Percentiles rank a stretch among this genome's conserved stretches.
phyloP scores from a whole-genome alignment of 2,113 vertebrate genomes.

The Macquaria australasica region DNA sequence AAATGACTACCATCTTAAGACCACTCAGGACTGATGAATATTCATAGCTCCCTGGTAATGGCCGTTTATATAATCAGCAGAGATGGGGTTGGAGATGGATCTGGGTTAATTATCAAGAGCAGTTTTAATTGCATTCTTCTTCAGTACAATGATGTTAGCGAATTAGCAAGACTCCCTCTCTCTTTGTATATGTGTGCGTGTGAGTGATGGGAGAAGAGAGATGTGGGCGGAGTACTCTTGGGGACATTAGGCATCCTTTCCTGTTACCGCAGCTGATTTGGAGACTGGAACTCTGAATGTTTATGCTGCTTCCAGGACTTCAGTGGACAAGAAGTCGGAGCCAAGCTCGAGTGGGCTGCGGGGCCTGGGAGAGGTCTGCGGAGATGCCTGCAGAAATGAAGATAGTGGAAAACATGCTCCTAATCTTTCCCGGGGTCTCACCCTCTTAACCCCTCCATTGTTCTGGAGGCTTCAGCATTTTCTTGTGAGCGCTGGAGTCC shows the following conservation, averaged over 20 bases:
- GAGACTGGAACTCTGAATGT: slow-evolving; percentile 33
- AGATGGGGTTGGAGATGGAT: slow-evolving; percentile 77
- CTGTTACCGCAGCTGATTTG: slow-evolving; percentile 50
- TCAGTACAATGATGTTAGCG: slow-evolving; percentile 69
- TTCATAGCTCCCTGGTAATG: slow-evolving; percentile 75
- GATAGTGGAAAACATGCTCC: slow-evolving; percentile 76
- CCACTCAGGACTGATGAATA: slow-evolving; percentile 75
- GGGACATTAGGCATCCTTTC: slow-evolving; percentile 44
- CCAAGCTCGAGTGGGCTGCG: slow-evolving; percentile 41
- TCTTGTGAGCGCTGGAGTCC: slow-evolving; percentile 52
- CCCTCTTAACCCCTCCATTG: slow-evolving; percentile 80
- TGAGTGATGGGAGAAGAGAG: background rate
- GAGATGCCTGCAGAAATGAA: slow-evolving; percentile 71
- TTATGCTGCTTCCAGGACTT: slow-evolving; percentile 62
- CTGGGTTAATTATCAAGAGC: slow-evolving; percentile 82
- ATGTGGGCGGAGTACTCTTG: slow-evolving; percentile 33
- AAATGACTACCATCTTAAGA: slow-evolving; percentile 71
- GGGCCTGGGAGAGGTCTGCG: slow-evolving; percentile 56
- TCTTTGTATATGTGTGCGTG: slow-evolving; percentile 18
- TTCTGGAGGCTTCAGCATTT: slow-evolving; percentile 71
- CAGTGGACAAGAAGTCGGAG: slow-evolving; percentile 62
- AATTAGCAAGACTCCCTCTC: slow-evolving; percentile 65
- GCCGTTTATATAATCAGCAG: slow-evolving; percentile 78
- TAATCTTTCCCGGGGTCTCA: slow-evolving; percentile 78
- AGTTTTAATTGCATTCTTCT: slow-evolving; percentile 82